phyloP scores from a whole-genome alignment of 2,888 invertebrate species.

The Dione juno region DNA sequence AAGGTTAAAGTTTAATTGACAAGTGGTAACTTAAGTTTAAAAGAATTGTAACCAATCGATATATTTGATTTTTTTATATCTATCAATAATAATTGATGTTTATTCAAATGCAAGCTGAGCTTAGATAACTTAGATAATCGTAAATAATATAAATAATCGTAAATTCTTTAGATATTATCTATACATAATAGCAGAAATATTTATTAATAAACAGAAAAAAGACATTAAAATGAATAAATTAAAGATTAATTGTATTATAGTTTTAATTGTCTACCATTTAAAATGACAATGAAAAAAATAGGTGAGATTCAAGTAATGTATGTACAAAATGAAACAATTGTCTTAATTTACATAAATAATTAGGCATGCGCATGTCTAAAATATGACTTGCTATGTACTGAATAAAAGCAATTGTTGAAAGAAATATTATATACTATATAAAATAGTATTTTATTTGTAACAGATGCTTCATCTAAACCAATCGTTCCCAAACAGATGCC shows the following conservation, averaged over 20 bases:
- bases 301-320: neutral
- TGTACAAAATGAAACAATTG: neutral
- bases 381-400: neutral
- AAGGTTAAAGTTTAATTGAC: too few species aligned
- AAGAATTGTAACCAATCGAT: neutral
- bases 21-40: neutral
- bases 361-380: neutral
- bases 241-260: neutral
- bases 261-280: neutral
- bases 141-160: too few species aligned
- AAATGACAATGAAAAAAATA: neutral
- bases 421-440: neutral
- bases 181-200: too few species aligned
- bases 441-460: neutral
- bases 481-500: too few species aligned
- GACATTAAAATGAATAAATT: neutral
- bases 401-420: slow-evolving; percentile 2
- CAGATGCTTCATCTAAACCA: neutral
- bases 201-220: neutral
- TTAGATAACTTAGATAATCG: neutral
- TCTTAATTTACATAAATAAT: neutral
- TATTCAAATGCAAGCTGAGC: neutral
- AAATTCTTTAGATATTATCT: neutral
- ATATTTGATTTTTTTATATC: neutral
- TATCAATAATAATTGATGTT: neutral